Percentiles rank a stretch among this genome's conserved stretches.
Conservation (phyloP, 2,888 invertebrate genomes). For the Bruchidius siliquastri region DNA sequence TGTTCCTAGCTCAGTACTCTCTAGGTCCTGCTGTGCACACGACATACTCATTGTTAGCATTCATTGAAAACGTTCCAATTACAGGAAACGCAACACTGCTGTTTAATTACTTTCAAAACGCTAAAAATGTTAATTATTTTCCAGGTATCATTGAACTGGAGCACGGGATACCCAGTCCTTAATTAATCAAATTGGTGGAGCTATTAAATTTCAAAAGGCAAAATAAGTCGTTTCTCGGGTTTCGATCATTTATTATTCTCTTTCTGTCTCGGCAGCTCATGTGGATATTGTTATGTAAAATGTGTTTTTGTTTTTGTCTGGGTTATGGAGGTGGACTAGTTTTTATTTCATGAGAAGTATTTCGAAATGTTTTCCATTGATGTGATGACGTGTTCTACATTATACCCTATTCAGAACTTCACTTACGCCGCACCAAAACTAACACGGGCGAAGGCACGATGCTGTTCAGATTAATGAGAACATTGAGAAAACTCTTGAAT, state of each 20-base stretch:
- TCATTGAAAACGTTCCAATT: conserved; percentile 15
- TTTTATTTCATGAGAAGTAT: not conserved
- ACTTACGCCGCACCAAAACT: too few relatives aligned
- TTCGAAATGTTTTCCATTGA: too few relatives aligned
- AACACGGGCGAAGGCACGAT: too few relatives aligned
- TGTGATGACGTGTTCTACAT: too few relatives aligned
- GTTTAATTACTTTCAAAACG: conserved; percentile 7
- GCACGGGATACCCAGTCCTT: not conserved
- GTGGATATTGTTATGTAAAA: not conserved
- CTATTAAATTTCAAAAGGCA: not conserved
- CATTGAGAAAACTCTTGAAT: too few relatives aligned
- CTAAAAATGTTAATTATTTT: not conserved
- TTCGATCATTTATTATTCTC: not conserved
- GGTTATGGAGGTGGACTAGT: not conserved
- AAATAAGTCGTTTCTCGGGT: not conserved
- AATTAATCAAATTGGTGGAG: not conserved
- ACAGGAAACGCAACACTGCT: conserved; percentile 9
- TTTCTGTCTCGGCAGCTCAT: not conserved
- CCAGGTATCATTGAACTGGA: not conserved
- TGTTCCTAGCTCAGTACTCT: conserved; percentile 35
- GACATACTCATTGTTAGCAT: conserved; percentile 23
- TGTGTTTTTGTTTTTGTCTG: not conserved
- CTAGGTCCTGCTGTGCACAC: conserved; percentile 30
- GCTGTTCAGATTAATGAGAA: too few relatives aligned
- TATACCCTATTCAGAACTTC: too few relatives aligned